Evolutionary conservation across 1,140 invertebrate genomes (phyloP), one percentile per base, ranked within the genome.

Genomic region (Fopius arisanus): DNA sequence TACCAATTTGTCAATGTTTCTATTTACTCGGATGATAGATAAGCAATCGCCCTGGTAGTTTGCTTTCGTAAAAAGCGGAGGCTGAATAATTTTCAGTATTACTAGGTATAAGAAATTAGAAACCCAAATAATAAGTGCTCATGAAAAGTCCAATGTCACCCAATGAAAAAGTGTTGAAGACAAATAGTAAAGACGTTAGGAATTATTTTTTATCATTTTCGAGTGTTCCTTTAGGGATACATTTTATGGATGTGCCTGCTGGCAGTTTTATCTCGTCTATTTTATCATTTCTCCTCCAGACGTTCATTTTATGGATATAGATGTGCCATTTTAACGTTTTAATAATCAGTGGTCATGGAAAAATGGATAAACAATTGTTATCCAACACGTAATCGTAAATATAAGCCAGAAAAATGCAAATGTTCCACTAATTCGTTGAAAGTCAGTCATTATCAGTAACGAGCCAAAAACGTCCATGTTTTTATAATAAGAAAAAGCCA

Each of bases 381-480:
- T 2, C 16, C 43, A n/a, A 48, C n/a, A 48, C 5, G 3, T 48
- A 37, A 37, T 37, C 33, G 33, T 37, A 37, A 37, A 2, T 37
- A 7, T 37, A 37, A 37, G 33, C 3, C 43, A 48, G 43, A 19
- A 48, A 48, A 48, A 48, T 6, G 16, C 7, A 12, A 48, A 48
- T 48, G 43, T 48, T 48, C 16, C 43, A 48, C 43, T 48, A 26
- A 59, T 26, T 59, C 54, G 54, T 66, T 54, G 48, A 43, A 73
- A 73, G 19, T 67, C 19, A 59, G 66, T 72, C 19, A 67, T 73
- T 37, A 54, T 72, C 19, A 51, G 16, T 29, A 72, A 26, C 16
- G 66, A 67, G 63, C 21, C 63, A 59, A 37, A 65, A 65, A 73
- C 71, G 71, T 73, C 71, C 71, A 73, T 67, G 65, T 67, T 73